Conservation (phyloP, 1,140 invertebrate species). For the Diprion similis region DNA sequence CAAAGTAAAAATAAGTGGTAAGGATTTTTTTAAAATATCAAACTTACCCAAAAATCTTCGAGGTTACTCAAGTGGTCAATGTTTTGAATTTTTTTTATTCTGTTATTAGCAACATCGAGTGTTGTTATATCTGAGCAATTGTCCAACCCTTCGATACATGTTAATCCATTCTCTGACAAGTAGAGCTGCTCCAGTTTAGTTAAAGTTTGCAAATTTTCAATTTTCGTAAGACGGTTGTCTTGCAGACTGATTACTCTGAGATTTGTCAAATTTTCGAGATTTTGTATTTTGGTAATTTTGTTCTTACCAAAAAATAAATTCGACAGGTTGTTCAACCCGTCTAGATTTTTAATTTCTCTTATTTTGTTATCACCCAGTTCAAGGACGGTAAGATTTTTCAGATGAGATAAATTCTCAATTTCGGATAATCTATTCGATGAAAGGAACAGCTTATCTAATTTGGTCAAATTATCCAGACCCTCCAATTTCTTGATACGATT, state of each 20-base stretch:
- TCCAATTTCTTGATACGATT: slow-evolving; percentile 93
- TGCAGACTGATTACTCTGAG: slow-evolving; percentile 89
- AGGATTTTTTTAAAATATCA: slow-evolving; percentile 13
- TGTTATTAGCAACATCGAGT: slow-evolving; percentile 90
- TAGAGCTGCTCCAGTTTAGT: slow-evolving; percentile 87
- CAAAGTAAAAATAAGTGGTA: neutral
- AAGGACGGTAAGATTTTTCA: slow-evolving; percentile 82
- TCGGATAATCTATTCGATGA: slow-evolving; percentile 92
- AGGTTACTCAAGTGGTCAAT: slow-evolving; percentile 77
- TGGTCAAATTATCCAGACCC: slow-evolving; percentile 80
- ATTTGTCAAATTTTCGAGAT: slow-evolving; percentile 79
- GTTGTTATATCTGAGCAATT: slow-evolving; percentile 79
- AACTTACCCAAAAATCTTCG: slow-evolving; percentile 92
- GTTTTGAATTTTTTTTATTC: slow-evolving; percentile 83
- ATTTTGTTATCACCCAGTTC: slow-evolving; percentile 97
- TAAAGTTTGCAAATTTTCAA: slow-evolving; percentile 85
- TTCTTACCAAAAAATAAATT: slow-evolving; percentile 94
- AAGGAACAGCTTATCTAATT: slow-evolving; percentile 88
- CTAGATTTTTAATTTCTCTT: slow-evolving; percentile 85
- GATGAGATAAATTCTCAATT: slow-evolving; percentile 90
- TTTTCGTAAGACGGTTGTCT: slow-evolving; percentile 86
- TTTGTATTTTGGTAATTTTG: slow-evolving; percentile 91
- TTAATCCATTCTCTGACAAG: slow-evolving; percentile 93
- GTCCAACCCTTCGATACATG: slow-evolving; percentile 75
- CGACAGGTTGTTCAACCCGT: slow-evolving; percentile 75